These are phyloP conservation scores for Chitala chitala DNA, from an alignment of 2,113 vertebrate species.

Conservation along the genomic window DNA sequence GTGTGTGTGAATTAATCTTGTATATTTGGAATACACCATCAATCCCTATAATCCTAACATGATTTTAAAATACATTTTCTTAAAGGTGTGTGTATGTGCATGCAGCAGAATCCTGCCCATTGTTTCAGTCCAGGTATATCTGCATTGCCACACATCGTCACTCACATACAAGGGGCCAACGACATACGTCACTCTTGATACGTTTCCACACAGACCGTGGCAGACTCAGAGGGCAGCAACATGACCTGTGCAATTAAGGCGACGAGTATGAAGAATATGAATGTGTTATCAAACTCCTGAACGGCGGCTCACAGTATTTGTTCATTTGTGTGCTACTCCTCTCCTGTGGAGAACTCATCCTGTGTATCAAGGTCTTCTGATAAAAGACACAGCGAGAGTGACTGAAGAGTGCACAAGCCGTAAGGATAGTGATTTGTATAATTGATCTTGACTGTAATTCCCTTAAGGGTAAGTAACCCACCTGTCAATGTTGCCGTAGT, in stretches of 20 bases:
- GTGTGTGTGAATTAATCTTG: too few relatives aligned
- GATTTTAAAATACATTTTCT: too few relatives aligned
- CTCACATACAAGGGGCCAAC: too few relatives aligned
- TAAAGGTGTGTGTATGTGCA: too few relatives aligned
- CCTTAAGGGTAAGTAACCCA: background rate
- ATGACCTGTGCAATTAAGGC: background rate
- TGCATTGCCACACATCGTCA: too few relatives aligned
- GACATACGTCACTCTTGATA: too few relatives aligned
- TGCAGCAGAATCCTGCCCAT: too few relatives aligned
- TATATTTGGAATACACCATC: too few relatives aligned
- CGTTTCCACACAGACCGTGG: too few relatives aligned
- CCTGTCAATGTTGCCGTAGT: constrained; percentile 17
- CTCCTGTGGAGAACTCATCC: background rate
- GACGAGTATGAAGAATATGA: background rate
- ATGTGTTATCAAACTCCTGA: background rate
- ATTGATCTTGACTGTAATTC: constrained; percentile 12
- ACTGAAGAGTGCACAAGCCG: background rate
- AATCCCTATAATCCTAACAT: too few relatives aligned
- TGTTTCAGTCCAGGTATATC: too few relatives aligned
- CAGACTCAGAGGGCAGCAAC: too few relatives aligned
- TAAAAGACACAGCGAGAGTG: background rate
- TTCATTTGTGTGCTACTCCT: background rate
- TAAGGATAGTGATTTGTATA: constrained; percentile 5
- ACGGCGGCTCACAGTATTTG: background rate
- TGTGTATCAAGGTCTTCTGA: background rate